Percentiles rank a stretch among this genome's conserved stretches.
These are phyloP conservation scores for Larimichthys polyactis DNA, from an alignment of 2,113 vertebrate species.

Conservation along the genomic window DNA sequence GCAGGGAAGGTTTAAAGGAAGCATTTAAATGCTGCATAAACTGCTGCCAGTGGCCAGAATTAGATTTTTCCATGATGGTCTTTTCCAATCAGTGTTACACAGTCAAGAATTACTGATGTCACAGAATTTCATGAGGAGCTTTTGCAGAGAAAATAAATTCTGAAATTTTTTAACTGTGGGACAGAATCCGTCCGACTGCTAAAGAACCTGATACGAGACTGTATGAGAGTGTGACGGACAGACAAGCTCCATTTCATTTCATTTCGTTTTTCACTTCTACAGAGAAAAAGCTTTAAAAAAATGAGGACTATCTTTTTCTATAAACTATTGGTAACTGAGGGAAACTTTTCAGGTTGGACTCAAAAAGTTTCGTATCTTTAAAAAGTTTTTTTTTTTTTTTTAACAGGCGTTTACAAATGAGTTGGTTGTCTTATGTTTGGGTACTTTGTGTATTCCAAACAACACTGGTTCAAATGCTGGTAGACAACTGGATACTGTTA, in stretches of 20 bases:
- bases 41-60: background rate
- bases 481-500: background rate
- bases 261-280: background rate
- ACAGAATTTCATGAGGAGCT: background rate
- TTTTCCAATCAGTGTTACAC: background rate
- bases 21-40: background rate
- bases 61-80: background rate
- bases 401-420: background rate
- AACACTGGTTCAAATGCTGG: background rate
- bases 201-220: background rate
- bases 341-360: background rate
- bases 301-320: background rate
- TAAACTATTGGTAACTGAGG: background rate
- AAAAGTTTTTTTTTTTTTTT: background rate
- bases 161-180: background rate
- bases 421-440: background rate
- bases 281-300: background rate
- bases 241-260: background rate
- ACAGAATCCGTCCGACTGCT: background rate
- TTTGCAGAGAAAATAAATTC: background rate
- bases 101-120: background rate
- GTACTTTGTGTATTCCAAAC: background rate
- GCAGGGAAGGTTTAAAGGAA: no score
- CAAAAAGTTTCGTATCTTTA: background rate
- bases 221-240: background rate